Conservation (phyloP, 2,888 invertebrate species). For the Lamellibrachia satsuma region DNA sequence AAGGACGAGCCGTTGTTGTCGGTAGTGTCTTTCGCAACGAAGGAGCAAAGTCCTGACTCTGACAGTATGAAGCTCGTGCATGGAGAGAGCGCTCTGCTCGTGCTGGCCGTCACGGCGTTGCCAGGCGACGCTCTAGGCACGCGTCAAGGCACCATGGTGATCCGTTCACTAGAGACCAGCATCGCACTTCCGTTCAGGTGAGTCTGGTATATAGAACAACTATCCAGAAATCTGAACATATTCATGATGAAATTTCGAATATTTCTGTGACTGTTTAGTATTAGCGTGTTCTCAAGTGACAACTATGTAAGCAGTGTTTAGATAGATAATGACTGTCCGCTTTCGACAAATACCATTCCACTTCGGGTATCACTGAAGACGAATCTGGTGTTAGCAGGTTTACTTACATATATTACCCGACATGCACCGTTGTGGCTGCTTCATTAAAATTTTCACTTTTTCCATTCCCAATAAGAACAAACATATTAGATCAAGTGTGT, state of each 20-base stretch:
- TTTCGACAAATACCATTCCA: background rate
- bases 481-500: background rate
- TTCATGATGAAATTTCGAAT: background rate
- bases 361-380: background rate
- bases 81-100: slow-evolving; percentile 35
- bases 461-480: no score
- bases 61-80: slow-evolving; percentile 32
- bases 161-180: background rate
- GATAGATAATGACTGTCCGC: background rate
- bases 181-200: background rate
- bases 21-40: slow-evolving; percentile 38
- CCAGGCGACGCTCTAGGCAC: background rate
- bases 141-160: background rate
- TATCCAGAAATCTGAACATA: no score
- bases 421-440: background rate
- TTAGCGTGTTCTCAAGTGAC: background rate
- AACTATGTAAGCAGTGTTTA: background rate
- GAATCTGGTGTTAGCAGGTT: background rate
- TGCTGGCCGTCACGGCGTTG: slow-evolving; percentile 35
- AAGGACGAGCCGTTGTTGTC: slow-evolving; percentile 37
- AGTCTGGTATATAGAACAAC: background rate
- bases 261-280: background rate
- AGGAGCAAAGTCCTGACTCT: background rate
- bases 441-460: no score
- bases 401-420: background rate